phyloP scores from a whole-genome alignment of 2,797 vertebrate genomes.

The Gallinago solitaria region DNA sequence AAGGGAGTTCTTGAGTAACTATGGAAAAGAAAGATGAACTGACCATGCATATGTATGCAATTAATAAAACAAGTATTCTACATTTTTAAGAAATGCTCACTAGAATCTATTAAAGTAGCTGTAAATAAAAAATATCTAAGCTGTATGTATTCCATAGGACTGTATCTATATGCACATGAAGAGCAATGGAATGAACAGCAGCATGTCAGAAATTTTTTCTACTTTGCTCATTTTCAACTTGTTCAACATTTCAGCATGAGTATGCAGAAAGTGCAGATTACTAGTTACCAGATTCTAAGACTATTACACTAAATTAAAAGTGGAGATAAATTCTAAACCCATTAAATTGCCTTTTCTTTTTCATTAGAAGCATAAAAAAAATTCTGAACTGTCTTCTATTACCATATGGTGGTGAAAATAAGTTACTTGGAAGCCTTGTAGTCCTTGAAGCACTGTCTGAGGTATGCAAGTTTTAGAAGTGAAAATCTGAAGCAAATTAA shows the following conservation, averaged over 20 bases:
- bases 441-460: neutral
- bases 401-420: slow-evolving; percentile 47
- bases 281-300: neutral
- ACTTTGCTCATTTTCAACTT: neutral
- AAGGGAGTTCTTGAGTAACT: neutral
- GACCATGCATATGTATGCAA: neutral
- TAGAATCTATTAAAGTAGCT: neutral
- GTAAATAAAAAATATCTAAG: neutral
- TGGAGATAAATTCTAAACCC: neutral
- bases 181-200: neutral
- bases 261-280: neutral
- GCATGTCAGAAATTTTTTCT: neutral
- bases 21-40: neutral
- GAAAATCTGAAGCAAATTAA: neutral
- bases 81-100: neutral
- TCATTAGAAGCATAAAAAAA: neutral
- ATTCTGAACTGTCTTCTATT: slow-evolving; percentile 15
- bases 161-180: neutral
- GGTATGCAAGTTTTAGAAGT: neutral
- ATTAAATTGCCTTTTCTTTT: neutral
- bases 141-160: neutral
- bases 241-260: neutral
- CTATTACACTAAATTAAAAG: neutral
- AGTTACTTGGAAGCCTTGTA: neutral
- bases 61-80: neutral